Percentiles rank a stretch among this genome's conserved stretches.
These are phyloP conservation scores for Micronycteris hirsuta DNA, from an alignment of 2,113 vertebrate species.

Conservation along the genomic window DNA sequence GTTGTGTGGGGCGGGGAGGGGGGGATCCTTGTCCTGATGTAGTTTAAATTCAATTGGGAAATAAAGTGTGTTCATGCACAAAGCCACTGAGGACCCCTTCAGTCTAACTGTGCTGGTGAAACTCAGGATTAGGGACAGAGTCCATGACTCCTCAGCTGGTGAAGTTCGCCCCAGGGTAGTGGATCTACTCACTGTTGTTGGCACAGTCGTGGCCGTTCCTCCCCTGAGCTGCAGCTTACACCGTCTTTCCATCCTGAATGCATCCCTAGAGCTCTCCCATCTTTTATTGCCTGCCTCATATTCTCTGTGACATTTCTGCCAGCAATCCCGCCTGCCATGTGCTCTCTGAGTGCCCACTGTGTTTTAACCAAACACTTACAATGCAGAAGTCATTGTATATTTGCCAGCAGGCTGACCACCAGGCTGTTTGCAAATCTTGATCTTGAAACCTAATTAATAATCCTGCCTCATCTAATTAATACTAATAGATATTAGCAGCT, in stretches of 20 bases:
- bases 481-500: not conserved
- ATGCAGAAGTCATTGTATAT: not conserved
- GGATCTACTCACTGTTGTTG: not conserved
- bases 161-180: not conserved
- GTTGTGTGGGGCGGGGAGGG: too few relatives aligned
- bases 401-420: not conserved
- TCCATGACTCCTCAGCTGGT: not conserved
- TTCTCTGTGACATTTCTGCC: not conserved
- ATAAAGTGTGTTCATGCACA: not conserved
- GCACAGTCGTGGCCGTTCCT: not conserved
- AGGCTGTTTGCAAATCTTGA: not conserved
- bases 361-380: not conserved
- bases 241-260: not conserved
- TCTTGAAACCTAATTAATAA: not conserved
- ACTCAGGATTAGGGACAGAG: not conserved
- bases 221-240: not conserved
- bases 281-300: accelerated
- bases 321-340: not conserved
- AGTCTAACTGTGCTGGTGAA: not conserved
- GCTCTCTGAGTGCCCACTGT: not conserved
- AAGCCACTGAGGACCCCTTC: not conserved
- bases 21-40: not conserved
- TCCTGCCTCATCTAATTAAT: not conserved
- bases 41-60: not conserved
- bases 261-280: not conserved